phyloP scores from a whole-genome alignment of 2,888 invertebrate genomes.

The Agrochola lota region DNA sequence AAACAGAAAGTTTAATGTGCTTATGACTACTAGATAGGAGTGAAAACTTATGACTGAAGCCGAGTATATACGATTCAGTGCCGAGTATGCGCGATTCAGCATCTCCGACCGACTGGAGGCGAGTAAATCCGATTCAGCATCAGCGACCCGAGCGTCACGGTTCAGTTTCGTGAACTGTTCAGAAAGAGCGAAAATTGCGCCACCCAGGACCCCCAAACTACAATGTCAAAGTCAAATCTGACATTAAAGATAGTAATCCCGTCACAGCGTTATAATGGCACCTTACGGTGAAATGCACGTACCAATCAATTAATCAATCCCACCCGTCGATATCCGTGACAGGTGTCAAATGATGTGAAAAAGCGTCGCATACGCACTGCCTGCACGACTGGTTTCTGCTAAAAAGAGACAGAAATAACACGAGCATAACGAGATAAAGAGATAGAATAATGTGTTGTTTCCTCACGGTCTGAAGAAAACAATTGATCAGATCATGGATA shows the following conservation, averaged over 20 bases:
- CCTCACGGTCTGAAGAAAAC: slow-evolving; percentile 13
- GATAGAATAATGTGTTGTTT: slow-evolving; percentile 49
- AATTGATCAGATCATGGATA: slow-evolving; percentile 41
- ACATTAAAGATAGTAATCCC: slow-evolving; percentile 34
- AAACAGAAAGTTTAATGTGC: slow-evolving; percentile 1
- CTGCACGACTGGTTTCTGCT: slow-evolving; percentile 36
- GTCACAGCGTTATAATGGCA: slow-evolving; percentile 29
- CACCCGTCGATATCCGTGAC: slow-evolving; percentile 51
- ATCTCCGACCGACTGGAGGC: too few species aligned
- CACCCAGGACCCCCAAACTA: neutral
- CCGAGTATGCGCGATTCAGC: too few species aligned
- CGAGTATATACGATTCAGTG: neutral
- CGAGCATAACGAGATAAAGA: too few species aligned
- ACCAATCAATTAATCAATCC: slow-evolving; percentile 53
- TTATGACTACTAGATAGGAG: neutral
- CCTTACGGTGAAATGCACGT: slow-evolving; percentile 48
- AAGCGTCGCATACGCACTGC: slow-evolving; percentile 37
- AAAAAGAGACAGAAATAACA: slow-evolving; percentile 41
- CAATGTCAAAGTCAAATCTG: slow-evolving; percentile 32
- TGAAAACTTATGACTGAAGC: neutral
- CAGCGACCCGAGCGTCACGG: neutral
- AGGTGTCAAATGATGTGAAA: slow-evolving; percentile 62
- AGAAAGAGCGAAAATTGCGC: neutral
- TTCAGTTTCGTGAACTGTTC: neutral
- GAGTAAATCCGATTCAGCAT: neutral